Evolutionary conservation across 2,888 invertebrate genomes (phyloP).

Genomic region (Drosophila ezoana): DNA sequence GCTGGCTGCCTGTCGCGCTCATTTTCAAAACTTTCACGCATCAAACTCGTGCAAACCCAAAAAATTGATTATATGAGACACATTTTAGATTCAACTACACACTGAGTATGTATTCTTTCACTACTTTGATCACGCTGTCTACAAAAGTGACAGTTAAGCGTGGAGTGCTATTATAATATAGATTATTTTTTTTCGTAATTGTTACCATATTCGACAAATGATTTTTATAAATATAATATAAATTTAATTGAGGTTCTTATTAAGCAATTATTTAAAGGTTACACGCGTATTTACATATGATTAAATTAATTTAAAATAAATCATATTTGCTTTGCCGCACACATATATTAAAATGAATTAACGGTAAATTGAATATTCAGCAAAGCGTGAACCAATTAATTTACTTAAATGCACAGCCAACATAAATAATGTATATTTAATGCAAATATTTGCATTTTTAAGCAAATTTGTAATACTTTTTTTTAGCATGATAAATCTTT

Average conservation of each 20-base stretch:
- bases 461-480: slow-evolving; percentile 8
- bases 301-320: slow-evolving; percentile 8
- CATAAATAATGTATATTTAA: slow-evolving; percentile 1
- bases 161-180: not conserved
- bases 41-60: not conserved
- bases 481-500: slow-evolving; percentile 12
- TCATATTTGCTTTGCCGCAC: slow-evolving; percentile 19
- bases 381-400: slow-evolving; percentile 37
- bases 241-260: slow-evolving; percentile 4
- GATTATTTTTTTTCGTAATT: not conserved
- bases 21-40: slow-evolving; percentile 12
- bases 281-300: slow-evolving; percentile 16
- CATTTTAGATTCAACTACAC: not conserved
- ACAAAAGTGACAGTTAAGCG: not conserved
- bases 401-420: slow-evolving; percentile 21
- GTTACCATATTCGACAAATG: not conserved
- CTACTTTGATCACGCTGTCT: not conserved
- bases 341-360: slow-evolving; percentile 4
- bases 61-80: slow-evolving; percentile 13
- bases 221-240: slow-evolving; percentile 4
- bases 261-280: slow-evolving; percentile 6
- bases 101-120: not conserved
- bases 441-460: slow-evolving; percentile 31
- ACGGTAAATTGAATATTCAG: slow-evolving; percentile 32
- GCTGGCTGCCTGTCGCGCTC: slow-evolving; percentile 1